phyloP scores from a whole-genome alignment of 30 jellyfish, hydroid and myxozoan species.

The Pelagia noctiluca region DNA sequence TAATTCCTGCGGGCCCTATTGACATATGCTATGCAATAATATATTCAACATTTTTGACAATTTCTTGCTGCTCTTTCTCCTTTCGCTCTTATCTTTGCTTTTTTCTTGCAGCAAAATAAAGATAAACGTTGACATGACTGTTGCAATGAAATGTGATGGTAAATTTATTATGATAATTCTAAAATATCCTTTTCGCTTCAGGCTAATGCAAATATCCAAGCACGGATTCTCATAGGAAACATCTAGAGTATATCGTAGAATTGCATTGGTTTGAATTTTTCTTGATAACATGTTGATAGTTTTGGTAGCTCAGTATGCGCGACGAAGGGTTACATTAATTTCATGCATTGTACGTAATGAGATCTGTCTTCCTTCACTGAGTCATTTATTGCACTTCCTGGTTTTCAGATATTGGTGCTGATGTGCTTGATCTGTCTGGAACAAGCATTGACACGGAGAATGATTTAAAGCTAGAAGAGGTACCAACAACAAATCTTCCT shows the following conservation, averaged over 20 bases:
- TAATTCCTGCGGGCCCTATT: background rate
- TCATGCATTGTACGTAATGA: background rate
- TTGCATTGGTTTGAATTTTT: too few species aligned
- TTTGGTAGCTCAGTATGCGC: too few species aligned
- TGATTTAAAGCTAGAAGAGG: slow-evolving; percentile 81
- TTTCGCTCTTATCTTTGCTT: too few species aligned
- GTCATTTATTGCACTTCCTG: background rate
- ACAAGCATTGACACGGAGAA: slow-evolving; percentile 83
- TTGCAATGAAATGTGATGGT: slow-evolving; percentile 96
- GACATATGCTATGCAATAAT: too few species aligned
- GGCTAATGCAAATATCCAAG: too few species aligned
- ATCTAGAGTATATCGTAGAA: too few species aligned
- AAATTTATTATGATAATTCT: background rate
- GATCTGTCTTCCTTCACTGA: background rate
- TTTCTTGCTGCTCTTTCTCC: background rate
- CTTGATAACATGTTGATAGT: too few species aligned
- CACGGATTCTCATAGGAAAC: too few species aligned
- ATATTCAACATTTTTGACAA: background rate
- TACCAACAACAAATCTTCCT: background rate
- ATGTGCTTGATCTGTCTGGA: slow-evolving; percentile 97
- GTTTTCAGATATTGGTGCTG: slow-evolving; percentile 92
- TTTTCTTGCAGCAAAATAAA: slow-evolving; percentile 60
- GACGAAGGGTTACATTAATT: too few species aligned
- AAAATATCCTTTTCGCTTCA: too few species aligned
- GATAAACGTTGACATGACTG: slow-evolving; percentile 95